Evolutionary conservation across 1,140 invertebrate species (phyloP), one percentile per base, ranked within the genome.

Genomic region (Eufriesea mexicana): DNA sequence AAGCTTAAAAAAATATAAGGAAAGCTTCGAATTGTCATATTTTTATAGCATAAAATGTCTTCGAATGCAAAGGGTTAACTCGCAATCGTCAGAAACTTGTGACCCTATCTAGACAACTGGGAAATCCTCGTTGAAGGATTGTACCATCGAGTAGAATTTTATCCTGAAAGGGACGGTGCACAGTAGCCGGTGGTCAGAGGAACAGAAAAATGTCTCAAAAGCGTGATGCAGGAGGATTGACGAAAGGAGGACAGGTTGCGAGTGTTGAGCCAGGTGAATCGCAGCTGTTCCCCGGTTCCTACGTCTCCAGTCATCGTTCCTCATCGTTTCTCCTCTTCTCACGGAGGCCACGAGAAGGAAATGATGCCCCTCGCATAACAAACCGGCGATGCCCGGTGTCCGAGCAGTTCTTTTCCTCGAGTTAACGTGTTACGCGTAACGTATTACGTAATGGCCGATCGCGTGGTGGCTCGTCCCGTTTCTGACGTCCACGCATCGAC

Each of bases 341-440:
- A 71, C 81, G 66, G 49, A 71, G 66, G 35, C 55, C 70, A 61
- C 47, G 82, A 89, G 89, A 91, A 90, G 90, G 90, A 91, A 91
- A 91, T 90, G 89, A 91, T 86, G 89, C 84, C 81, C 77, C 80
- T 62, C 82, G 90, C 89, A 91, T 91, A 91, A 91, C 86, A 91
- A 91, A 86, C 79, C 74, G 64, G 64, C 84, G 71, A 74, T 78
- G 71, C 74, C 74, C 68, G 78, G 59, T 70, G 72, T 73, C 55
- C 25, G 54, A 82, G 83, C 86, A 66, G 70, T 76, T 85, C 83
- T 84, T 85, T 81, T 81, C 83, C 83, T 59, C 73, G 66, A 71
- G 62, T 79, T 62, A 64, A 81, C 86, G 72, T 82, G 86, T 85
- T 78, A 87, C 86, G 81, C 74, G 83, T 74, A 84, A 87, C 86